These are phyloP conservation scores for Leucania comma DNA, from an alignment of 2,888 invertebrate genomes.

Conservation along the genomic window DNA sequence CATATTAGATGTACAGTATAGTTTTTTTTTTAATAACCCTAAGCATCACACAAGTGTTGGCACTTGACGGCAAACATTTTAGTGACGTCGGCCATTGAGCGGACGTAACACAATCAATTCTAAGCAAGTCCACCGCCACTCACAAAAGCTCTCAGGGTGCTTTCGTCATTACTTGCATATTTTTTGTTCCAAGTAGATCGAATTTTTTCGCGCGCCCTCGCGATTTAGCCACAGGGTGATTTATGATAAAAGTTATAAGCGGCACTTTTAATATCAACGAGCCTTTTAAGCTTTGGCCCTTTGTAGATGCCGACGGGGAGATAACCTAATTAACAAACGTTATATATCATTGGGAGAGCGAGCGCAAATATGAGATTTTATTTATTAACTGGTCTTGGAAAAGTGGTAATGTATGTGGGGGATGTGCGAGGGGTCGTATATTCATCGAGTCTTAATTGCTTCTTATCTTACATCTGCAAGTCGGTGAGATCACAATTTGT, in stretches of 20 bases:
- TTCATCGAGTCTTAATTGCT: constrained; percentile 77
- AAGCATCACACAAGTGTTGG: constrained; percentile 37
- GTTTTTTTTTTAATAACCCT: too few relatives aligned
- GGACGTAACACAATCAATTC: constrained; percentile 84
- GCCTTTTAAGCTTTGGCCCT: constrained; percentile 83
- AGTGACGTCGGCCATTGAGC: constrained; percentile 56
- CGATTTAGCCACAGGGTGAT: constrained; percentile 86
- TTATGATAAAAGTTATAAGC: constrained; percentile 89
- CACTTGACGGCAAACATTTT: constrained; percentile 46
- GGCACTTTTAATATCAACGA: constrained; percentile 89
- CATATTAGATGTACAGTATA: too few relatives aligned
- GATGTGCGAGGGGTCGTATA: constrained; percentile 56
- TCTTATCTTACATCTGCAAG: constrained; percentile 76
- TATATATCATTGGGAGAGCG: constrained; percentile 84
- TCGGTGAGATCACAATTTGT: constrained; percentile 78
- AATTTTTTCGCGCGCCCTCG: constrained; percentile 87
- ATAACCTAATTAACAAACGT: constrained; percentile 90
- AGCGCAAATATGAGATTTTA: constrained; percentile 84
- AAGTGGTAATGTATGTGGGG: constrained; percentile 72
- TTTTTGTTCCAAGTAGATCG: constrained; percentile 86
- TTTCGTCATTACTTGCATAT: constrained; percentile 89
- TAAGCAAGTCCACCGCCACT: constrained; percentile 82
- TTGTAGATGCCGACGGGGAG: constrained; percentile 87
- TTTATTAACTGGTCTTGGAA: constrained; percentile 79
- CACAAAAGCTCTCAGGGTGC: constrained; percentile 88